Evolutionary conservation across 2,888 invertebrate genomes (phyloP).

Genomic region (Aelia acuminata): DNA sequence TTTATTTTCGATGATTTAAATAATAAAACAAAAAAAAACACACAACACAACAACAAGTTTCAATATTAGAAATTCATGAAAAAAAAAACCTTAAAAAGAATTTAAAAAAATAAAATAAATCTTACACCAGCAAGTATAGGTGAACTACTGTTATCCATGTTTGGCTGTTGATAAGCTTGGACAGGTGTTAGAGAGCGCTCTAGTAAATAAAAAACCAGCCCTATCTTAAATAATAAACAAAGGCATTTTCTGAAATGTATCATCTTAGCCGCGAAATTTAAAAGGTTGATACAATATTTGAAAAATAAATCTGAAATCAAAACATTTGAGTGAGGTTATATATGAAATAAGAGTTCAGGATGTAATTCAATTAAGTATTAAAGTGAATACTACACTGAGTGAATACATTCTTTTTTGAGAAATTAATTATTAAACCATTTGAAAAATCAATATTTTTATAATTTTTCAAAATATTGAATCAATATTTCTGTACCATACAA

Average conservation of each 20-base stretch:
- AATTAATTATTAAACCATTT: neutral
- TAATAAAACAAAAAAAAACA: neutral
- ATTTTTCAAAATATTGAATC: neutral
- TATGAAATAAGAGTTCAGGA: constrained; percentile 32
- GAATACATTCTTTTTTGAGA: neutral
- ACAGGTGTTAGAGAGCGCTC: constrained; percentile 38
- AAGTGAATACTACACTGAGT: neutral
- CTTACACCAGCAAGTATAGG: constrained; percentile 3
- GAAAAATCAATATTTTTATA: neutral
- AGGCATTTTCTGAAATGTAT: neutral
- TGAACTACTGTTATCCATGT: constrained; percentile 40
- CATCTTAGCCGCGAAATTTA: constrained; percentile 13
- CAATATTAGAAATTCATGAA: too few relatives aligned
- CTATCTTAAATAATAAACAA: neutral
- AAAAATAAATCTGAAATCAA: neutral
- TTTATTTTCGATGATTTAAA: neutral
- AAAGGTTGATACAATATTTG: neutral
- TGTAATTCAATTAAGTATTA: constrained; percentile 30
- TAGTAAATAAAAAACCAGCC: neutral
- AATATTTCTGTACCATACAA: neutral
- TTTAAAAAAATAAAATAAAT: neutral
- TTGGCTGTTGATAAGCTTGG: constrained; percentile 27
- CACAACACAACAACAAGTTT: too few relatives aligned
- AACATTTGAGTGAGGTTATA: constrained; percentile 31
- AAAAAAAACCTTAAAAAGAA: neutral